A percentile compares a stretch with the other conserved stretches of the same genome.
These are phyloP conservation scores for Anableps anableps DNA, from an alignment of 2,797 vertebrate species.

Conservation along the genomic window DNA sequence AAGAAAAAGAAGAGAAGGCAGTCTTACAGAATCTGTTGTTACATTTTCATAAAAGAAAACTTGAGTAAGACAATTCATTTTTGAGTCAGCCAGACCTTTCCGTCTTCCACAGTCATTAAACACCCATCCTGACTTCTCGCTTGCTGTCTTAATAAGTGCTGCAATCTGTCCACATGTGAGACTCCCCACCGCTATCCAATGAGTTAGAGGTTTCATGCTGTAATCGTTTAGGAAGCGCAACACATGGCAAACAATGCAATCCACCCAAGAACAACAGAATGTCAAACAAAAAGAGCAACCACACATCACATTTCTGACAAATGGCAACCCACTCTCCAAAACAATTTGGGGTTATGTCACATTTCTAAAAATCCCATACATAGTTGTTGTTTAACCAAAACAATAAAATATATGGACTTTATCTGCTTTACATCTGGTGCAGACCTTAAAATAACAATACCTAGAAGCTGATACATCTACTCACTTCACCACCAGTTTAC, in stretches of 20 bases:
- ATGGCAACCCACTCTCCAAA: neutral
- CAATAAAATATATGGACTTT: neutral
- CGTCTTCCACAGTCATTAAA: constrained; percentile 62
- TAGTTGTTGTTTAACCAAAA: neutral
- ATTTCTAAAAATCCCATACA: neutral
- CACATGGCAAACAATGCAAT: constrained; percentile 61
- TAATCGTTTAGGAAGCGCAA: constrained; percentile 68
- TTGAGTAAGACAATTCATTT: neutral
- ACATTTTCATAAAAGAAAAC: neutral
- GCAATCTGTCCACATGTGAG: constrained; percentile 56
- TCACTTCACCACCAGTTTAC: neutral
- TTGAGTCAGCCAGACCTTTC: constrained; percentile 47
- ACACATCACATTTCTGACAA: constrained; percentile 9
- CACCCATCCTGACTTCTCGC: constrained; percentile 56
- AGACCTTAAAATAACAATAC: neutral
- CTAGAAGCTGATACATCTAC: neutral
- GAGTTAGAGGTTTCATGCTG: constrained; percentile 66
- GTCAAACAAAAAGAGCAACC: constrained; percentile 21
- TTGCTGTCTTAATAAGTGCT: constrained; percentile 43
- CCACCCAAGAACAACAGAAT: constrained; percentile 14
- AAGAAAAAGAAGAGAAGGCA: neutral
- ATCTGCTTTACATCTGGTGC: neutral
- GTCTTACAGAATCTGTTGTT: neutral
- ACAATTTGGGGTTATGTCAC: neutral
- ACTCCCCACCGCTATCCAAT: constrained; percentile 61